Conservation (phyloP, 2,888 invertebrate genomes). For the Chalcis sispes region DNA sequence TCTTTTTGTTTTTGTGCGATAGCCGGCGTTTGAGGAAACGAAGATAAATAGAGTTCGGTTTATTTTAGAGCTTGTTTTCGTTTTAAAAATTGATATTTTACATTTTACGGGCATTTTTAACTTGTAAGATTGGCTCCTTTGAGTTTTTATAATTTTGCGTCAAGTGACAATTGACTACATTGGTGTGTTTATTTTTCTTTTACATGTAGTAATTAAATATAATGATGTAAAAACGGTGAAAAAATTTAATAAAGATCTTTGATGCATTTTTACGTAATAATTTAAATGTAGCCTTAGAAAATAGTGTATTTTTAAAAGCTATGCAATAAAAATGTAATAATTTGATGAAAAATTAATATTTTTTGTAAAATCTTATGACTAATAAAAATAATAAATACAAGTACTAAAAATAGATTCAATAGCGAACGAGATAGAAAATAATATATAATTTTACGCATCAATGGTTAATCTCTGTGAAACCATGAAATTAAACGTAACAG, state of each 20-base stretch:
- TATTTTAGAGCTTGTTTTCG: not conserved
- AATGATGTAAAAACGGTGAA: too few relatives aligned
- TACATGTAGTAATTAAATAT: too few relatives aligned
- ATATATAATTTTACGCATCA: not conserved
- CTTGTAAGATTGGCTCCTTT: not conserved
- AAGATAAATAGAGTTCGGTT: not conserved
- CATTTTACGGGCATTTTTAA: not conserved
- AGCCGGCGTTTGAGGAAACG: not conserved
- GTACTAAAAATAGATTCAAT: too few relatives aligned
- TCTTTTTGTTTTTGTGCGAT: constrained; percentile 30
- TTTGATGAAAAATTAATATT: too few relatives aligned
- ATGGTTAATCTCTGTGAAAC: constrained; percentile 2
- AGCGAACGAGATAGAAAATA: too few relatives aligned
- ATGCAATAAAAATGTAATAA: too few relatives aligned
- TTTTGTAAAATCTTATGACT: too few relatives aligned
- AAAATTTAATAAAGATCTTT: too few relatives aligned
- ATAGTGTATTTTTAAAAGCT: too few relatives aligned
- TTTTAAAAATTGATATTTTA: constrained; percentile 4
- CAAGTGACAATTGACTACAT: not conserved
- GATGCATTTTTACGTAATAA: too few relatives aligned
- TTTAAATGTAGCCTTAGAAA: too few relatives aligned
- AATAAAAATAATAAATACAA: too few relatives aligned
- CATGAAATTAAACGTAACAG: constrained; percentile 23
- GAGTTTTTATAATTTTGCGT: not conserved
- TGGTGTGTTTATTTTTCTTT: not conserved